Evolutionary conservation across 1,140 invertebrate species (phyloP).

Genomic region (Papilio polyxenes): DNA sequence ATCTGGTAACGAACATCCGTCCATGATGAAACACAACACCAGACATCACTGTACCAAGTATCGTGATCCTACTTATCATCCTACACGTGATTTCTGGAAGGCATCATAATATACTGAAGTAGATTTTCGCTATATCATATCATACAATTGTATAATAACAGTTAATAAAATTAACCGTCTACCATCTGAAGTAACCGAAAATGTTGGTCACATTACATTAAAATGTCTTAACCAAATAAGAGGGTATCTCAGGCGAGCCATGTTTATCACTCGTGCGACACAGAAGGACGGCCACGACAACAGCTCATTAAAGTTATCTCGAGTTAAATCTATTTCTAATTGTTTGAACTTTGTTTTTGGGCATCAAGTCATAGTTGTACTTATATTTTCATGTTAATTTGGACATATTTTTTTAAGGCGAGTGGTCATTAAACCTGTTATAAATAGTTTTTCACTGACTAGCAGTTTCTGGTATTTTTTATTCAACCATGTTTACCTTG

Average conservation of each 20-base stretch:
- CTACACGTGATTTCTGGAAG: not conserved
- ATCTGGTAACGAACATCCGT: too few relatives aligned
- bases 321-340: not conserved
- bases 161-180: not conserved
- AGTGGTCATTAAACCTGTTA: not conserved
- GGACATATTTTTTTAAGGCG: not conserved
- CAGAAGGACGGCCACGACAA: not conserved
- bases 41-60: too few relatives aligned
- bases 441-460: not conserved
- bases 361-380: not conserved
- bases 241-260: too few relatives aligned
- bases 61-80: too few relatives aligned
- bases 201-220: too few relatives aligned
- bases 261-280: too few relatives aligned
- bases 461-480: too few relatives aligned
- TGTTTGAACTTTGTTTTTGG: not conserved
- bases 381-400: not conserved
- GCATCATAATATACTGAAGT: too few relatives aligned
- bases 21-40: too few relatives aligned
- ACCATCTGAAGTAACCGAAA: too few relatives aligned
- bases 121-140: too few relatives aligned
- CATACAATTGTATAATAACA: not conserved
- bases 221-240: not conserved
- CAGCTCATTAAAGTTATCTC: not conserved
- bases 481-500: not conserved